Evolutionary conservation across 92 coral and sea anemone species (phyloP), one percentile per base, ranked within the genome.

Genomic region (Epizoanthus ramosus): DNA sequence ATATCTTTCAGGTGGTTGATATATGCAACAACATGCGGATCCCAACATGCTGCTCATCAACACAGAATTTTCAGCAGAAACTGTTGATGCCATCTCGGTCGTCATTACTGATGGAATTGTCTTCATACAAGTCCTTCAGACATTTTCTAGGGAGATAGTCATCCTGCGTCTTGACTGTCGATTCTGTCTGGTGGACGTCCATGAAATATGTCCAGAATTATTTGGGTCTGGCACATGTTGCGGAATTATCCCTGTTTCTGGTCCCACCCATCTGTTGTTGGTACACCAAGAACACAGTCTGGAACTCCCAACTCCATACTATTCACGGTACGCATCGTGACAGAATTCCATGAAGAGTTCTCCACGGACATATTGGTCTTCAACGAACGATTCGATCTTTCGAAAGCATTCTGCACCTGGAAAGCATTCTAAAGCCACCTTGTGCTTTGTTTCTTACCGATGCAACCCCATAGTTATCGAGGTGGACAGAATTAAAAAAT

Each of bases 251-350:
- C 14, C 56, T 47, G 86, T 82, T 35, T 23, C 67, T 57, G 80
- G 80, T 25, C 86, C 86, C 28, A 82, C 79, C 79, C 86, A 70
- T 71, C 68, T 82, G 17, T 82, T 13, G 68, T 17, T 22, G 69
- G 52, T 54, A 23, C 86, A 70, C 68, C 79, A 82, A 17, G 80
- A 83, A 28, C 87, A 74, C 13, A 83, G 86, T 17, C 19, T 68
- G 61, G 57, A 10, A 56, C 57, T 31, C 6, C 13, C 70, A 24
- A 37, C 83, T 79, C 63, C n/a, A 17, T 15, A 3, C 24, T 63
- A 19, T 63, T 79, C 63, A 16, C 47, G 47, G 47, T 73, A 79
- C 18, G 73, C 12, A 79, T 79, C 73, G 25, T 61, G 82, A 58
- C 52, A 59, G 56, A 31, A 77, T 31, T 63, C 71, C 58, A 63